Conservation (phyloP, 2,888 invertebrate species). For the Lochmaea crataegi region DNA sequence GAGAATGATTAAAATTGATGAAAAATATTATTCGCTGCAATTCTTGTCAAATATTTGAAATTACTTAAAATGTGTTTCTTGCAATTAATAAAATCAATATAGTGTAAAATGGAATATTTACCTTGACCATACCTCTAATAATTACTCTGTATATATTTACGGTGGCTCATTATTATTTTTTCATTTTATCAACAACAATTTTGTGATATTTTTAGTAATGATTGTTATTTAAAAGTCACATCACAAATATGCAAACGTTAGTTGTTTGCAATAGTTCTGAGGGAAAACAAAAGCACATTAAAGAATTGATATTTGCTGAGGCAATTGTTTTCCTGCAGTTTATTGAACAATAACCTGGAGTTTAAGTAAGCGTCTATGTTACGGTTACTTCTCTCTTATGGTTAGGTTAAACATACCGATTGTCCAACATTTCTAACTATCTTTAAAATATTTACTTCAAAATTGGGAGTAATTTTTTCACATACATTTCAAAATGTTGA, state of each 20-base stretch:
- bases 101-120: constrained; percentile 22
- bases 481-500: neutral
- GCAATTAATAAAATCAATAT: neutral
- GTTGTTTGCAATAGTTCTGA: constrained; percentile 59
- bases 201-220: constrained; percentile 71
- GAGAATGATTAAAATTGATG: neutral
- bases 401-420: constrained; percentile 28
- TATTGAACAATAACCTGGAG: constrained; percentile 46
- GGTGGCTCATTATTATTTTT: constrained; percentile 67
- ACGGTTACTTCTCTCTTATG: constrained; percentile 21
- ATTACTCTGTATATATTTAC: constrained; percentile 57
- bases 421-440: constrained; percentile 28
- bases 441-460: constrained; percentile 6
- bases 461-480: constrained; percentile 1
- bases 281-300: constrained; percentile 45
- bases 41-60: neutral
- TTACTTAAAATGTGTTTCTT: neutral
- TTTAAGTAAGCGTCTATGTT: constrained; percentile 32
- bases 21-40: neutral
- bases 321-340: constrained; percentile 50
- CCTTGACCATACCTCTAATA: constrained; percentile 3
- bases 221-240: constrained; percentile 69
- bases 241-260: constrained; percentile 63
- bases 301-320: constrained; percentile 20
- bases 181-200: constrained; percentile 69